Base-by-base conservation (phyloP, 2,113 vertebrate species). In the Mionectes macconnelli region DNA sequence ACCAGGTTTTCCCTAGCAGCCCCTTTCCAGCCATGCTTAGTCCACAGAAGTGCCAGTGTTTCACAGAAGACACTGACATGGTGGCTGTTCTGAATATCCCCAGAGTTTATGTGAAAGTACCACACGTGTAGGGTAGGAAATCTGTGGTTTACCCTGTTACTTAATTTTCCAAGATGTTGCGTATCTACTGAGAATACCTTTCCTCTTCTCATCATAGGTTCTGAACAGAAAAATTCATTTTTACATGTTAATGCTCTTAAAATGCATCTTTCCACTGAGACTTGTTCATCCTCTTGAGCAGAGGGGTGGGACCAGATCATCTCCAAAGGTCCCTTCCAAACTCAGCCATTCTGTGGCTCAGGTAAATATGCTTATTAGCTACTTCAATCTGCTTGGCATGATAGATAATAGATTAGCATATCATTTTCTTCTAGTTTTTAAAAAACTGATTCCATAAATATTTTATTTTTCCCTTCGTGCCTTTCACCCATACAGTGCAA, bases 391-490 rank as follows among this genome's bases (percentile, higher is more conserved):
- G 67, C 22, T 39, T 70, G n/a, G 11, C 56, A 55, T 18, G 12
- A 64, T 9, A 70, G 22, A 44, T 72, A 72, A 60, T 25, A 70
- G 15, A 64, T 33, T 8, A 57, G 35, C 30, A 56, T 6, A 8
- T 9, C 6, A 40, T 95, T 90, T 91, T 83, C n/a, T 74, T 67
- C 23, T 19, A 40, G 3, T 33, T 87, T 88, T 86, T 69, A 62
- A 40, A 75, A 81, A 84, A 57, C 37, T 8, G 52, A 37, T 60
- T 88, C 30, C 0, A 0, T 59, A n/a, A 10, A 8, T 76, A 47
- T 86, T 91, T 84, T 89, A 77, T 50, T 27, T 94, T 95, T 95
- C 49, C 31, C 55, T 90, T 90, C 67, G 39, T 92, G 50, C 31
- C 75, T 84, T 94, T 87, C 50, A 78, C 44, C 31, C 30, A 2